Evolutionary conservation across 1,140 invertebrate species (phyloP).

Genomic region (Tribolium castaneum): DNA sequence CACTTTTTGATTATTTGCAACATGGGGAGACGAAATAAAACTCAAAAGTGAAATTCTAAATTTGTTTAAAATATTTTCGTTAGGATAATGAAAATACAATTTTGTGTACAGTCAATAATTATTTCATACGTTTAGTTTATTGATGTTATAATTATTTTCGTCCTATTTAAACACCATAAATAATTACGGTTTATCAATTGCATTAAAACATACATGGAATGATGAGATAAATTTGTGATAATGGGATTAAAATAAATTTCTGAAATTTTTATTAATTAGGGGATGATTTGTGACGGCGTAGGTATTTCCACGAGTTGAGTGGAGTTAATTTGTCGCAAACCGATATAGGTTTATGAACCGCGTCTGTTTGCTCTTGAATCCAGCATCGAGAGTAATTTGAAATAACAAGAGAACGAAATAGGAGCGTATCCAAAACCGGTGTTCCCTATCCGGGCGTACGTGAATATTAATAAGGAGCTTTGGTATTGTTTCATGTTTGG

Average conservation of each 20-base stretch:
- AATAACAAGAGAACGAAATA: slow-evolving; percentile 34
- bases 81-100: too few species aligned
- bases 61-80: too few species aligned
- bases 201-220: not conserved
- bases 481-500: slow-evolving; percentile 24
- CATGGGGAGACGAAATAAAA: not conserved
- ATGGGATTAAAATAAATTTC: too few species aligned
- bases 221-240: too few species aligned
- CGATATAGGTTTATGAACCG: slow-evolving; percentile 25
- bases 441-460: slow-evolving; percentile 13
- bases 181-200: not conserved
- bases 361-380: not conserved
- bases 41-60: not conserved
- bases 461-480: slow-evolving; percentile 33
- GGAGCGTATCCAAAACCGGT: slow-evolving; percentile 25
- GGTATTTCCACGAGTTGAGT: not conserved
- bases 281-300: not conserved
- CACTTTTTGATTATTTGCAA: not conserved
- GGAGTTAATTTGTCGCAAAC: slow-evolving; percentile 28
- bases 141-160: not conserved
- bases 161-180: not conserved
- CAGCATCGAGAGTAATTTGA: not conserved
- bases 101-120: not conserved
- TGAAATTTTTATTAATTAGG: not conserved
- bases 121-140: not conserved